Evolutionary conservation across 1,140 invertebrate species (phyloP), one percentile per base, ranked within the genome.

Genomic region (Philopotamus ludificatus): DNA sequence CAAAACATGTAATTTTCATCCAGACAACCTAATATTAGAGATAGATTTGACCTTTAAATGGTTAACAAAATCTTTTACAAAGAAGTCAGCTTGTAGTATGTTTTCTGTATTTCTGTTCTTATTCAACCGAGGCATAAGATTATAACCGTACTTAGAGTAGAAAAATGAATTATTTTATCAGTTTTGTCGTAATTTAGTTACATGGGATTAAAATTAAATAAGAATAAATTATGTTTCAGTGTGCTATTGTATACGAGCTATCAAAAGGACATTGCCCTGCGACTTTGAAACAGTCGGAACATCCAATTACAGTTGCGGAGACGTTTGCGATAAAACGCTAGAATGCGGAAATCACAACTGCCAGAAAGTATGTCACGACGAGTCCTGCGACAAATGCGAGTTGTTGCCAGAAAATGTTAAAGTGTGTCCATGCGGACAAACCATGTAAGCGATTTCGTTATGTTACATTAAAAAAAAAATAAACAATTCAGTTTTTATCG

Each of bases 341-440:
- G 75, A 81, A 12, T 96, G 94, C 79, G 86, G 86, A 20, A 86
- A 88, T 74, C 94, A 96, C 77, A 82, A 82, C 45, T 96, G 94
- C 75, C 74, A 81, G 51, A 78, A 82, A 63, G 73, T 75, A 0
- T 96, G 93, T 74, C 93, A 95, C 76, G 74, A 81, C 23, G 89
- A 84, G 44, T 75, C 77, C 8, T 91, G 88, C 72, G 73, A 74
- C 2, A 72, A 80, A 2, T 95, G 92, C 75, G 74, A 77, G 8
- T 77, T 86, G 23, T 83, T 83, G 66, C 85, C 89, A 0, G 81
- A 85, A 10, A 72, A 79, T 18, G 83, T 95, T 8, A 86, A 78
- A 4, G 82, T 81, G n/a, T 98, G 95, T 76, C 91, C 88, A 0
- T 98, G 95, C 77, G 93, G 91, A 0, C 87, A 93, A 76, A 90